phyloP scores from a whole-genome alignment of 1,140 invertebrate genomes.

The Drosophila nigrodunni region DNA sequence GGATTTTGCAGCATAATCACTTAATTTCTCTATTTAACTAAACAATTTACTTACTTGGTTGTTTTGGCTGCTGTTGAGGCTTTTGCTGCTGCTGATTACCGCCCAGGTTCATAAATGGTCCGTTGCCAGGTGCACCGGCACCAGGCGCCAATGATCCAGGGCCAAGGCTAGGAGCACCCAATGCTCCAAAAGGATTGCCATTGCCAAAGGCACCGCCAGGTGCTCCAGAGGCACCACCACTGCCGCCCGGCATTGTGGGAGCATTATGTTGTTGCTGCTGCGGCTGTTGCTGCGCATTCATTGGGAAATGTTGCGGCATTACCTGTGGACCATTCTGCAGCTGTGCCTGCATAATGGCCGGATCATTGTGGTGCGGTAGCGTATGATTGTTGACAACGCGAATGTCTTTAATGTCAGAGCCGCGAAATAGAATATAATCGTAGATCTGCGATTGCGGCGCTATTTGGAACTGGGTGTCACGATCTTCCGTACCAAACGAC shows the following conservation, averaged over 20 bases:
- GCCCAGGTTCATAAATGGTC: constrained; percentile 85
- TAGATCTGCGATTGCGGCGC: constrained; percentile 98
- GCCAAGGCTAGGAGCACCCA: constrained; percentile 71
- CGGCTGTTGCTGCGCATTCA: constrained; percentile 70
- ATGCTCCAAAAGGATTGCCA: constrained; percentile 77
- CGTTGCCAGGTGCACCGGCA: constrained; percentile 86
- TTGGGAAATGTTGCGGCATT: constrained; percentile 82
- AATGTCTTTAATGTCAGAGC: constrained; percentile 99
- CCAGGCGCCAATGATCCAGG: constrained; percentile 85
- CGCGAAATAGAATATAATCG: constrained; percentile 99
- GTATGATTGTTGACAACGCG: constrained; percentile 93
- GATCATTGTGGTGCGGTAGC: constrained; percentile 93
- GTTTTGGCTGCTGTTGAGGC: constrained; percentile 89
- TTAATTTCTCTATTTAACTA: background rate
- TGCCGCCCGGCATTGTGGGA: constrained; percentile 54
- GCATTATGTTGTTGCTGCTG: constrained; percentile 59
- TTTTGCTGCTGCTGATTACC: constrained; percentile 85
- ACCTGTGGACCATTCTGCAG: constrained; percentile 86
- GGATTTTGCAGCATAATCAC: background rate
- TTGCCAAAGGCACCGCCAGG: constrained; percentile 60
- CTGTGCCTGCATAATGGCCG: constrained; percentile 96
- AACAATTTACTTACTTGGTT: constrained; percentile 89
- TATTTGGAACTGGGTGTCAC: constrained; percentile 96
- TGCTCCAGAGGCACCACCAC: constrained; percentile 46
- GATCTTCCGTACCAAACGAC: constrained; percentile 99